Percentiles rank a stretch among this genome's conserved stretches.
phyloP scores from a whole-genome alignment of 2,888 invertebrate species.

The Cheiracanthium punctorium region DNA sequence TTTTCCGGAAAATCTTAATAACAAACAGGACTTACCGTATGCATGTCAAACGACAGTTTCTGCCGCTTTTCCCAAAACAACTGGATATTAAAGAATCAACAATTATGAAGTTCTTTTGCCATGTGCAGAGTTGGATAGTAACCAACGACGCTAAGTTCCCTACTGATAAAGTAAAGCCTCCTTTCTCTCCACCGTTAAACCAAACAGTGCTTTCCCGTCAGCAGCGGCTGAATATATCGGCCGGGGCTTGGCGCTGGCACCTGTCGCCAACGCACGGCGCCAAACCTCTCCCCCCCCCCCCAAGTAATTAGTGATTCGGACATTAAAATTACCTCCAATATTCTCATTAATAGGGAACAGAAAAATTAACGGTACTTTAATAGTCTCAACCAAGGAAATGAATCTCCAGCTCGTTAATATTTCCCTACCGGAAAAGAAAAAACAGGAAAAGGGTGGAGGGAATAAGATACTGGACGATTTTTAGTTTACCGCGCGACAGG shows the following conservation, averaged over 20 bases:
- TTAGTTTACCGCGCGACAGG: neutral
- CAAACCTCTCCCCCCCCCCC: neutral
- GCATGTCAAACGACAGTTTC: neutral
- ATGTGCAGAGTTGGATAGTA: neutral
- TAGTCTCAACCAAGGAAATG: neutral
- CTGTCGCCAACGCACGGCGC: neutral
- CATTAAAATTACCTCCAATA: neutral
- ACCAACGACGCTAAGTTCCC: neutral
- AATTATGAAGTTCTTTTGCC: neutral
- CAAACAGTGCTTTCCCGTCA: neutral
- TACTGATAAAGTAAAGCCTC: neutral
- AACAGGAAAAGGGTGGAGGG: neutral
- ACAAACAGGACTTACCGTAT: neutral
- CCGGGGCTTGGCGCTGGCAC: neutral
- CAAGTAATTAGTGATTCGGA: neutral
- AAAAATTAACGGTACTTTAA: neutral
- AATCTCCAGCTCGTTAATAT: neutral
- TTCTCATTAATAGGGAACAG: neutral
- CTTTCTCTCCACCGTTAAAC: neutral
- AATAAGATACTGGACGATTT: neutral
- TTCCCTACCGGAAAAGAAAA: too few species aligned
- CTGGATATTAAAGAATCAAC: neutral
- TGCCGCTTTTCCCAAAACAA: neutral
- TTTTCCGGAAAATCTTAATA: neutral
- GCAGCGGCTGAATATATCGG: neutral